Percentiles rank a stretch among this genome's conserved stretches.
phyloP scores from a whole-genome alignment of 2,113 vertebrate genomes.

The Ardeotis arabs region DNA sequence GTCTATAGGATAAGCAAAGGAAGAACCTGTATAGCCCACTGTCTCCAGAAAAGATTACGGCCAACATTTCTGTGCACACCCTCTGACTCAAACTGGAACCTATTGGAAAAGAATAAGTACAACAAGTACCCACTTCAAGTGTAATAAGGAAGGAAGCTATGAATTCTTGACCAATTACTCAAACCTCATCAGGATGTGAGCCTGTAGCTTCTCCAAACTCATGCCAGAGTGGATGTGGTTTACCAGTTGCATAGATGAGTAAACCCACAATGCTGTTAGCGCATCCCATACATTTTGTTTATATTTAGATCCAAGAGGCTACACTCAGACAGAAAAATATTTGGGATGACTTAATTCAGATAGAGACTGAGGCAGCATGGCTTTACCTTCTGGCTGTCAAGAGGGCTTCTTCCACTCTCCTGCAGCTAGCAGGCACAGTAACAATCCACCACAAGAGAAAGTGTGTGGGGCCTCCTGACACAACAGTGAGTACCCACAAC shows the following conservation, averaged over 20 bases:
- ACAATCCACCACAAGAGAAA: not conserved
- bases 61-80: not conserved
- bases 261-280: not conserved
- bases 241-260: not conserved
- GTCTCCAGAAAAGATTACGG: not conserved
- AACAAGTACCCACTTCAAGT: not conserved
- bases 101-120: constrained; percentile 9
- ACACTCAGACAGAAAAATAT: not conserved
- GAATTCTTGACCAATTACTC: constrained; percentile 13
- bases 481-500: not conserved
- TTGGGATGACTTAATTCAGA: not conserved
- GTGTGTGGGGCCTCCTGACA: rapidly evolving
- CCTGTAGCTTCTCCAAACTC: not conserved
- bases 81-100: constrained; percentile 31
- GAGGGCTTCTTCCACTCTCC: not conserved
- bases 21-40: not conserved
- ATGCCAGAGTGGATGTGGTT: constrained; percentile 13
- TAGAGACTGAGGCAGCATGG: not conserved
- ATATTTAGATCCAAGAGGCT: not conserved
- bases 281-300: not conserved
- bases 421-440: not conserved
- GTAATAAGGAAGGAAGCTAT: not conserved
- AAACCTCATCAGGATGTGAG: constrained; percentile 12
- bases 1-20: not conserved
- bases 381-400: rapidly evolving